Base-by-base conservation (phyloP, 2,797 vertebrate genomes). In the Ptychobarbus kaznakovi region DNA sequence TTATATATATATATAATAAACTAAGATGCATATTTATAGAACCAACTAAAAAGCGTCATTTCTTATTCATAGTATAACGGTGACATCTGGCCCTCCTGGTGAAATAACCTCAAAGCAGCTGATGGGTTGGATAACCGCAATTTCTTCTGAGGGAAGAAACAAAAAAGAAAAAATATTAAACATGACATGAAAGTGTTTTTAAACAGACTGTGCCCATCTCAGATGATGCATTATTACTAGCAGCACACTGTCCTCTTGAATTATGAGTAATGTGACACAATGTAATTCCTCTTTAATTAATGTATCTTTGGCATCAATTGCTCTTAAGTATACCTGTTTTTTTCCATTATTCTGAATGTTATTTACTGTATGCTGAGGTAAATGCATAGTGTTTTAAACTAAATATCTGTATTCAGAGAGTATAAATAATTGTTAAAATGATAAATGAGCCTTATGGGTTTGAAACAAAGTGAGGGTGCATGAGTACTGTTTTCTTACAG, bases 41-140 rank as follows among this genome's bases (percentile, higher is more conserved):
- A 42, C 2, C 35, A 69, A 51, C 44, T 35, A 20, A 82, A 56
- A 74, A 0, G 12, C 40, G 76, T 28, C 0, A 42, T 70, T 78
- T 84, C 4, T 78, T 68, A 22, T 38, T 84, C 22, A 28, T 84
- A 84, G 83, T 70, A 69, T 69, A 53, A 84, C 44, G 74, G 83
- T 56, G 75, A 84, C 65, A 56, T 84, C 83, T 69, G 38, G 49
- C 61, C 83, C 4, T 51, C 74, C n/a, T 69, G 38, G 63, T 84
- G 75, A 84, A 78, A 66, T 28, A 78, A 78, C 12, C 16, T 76
- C 35, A 56, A 49, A 44, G 44, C 58, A 76, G 13, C 20, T 25
- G 69, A 73, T 61, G 11, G 16, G 51, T 73, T 72, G 35, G 32
- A 72, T 44, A 72, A 58, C 15, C 1, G 3, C 22, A 42, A 18